Base-by-base conservation (phyloP, 2,113 vertebrate genomes). In the Upupa epops region DNA sequence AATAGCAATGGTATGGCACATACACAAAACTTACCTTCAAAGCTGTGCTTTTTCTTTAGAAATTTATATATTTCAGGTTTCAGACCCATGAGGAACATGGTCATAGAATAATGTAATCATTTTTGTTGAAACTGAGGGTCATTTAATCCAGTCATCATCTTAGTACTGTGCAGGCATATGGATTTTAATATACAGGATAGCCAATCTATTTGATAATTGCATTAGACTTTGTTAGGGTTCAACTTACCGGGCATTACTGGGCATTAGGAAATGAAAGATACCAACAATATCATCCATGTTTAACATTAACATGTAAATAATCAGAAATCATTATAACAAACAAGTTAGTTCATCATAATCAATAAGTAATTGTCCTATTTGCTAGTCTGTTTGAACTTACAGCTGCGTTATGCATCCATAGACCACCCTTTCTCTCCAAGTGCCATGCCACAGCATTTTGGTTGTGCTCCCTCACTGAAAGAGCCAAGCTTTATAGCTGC, bases 401-500 rank as follows among this genome's bases (percentile, higher is more conserved):
- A 1, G 68, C 37, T 88, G 88, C 13, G 29, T 70, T 69, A 31
- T 40, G 6, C 34, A 52, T 17, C 28, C 37, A 31, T 6, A 83
- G 55, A 24, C 8, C n/a, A 59, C 65, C 19, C 59, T 88, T 90
- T 28, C 15, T 78, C 40, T 75, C 26, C 29, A 45, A 73, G 17
- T 66, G 32, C 45, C 37, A 42, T 69, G 46, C 20, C 66, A n/a
- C 54, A 78, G 46, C 32, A 82, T 45, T 90, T 83, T 61, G 40
- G 8, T 83, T 90, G 36, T 86, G 31, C n/a, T 93, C 34, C 32
- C 59, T 68, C 20, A 55, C 28, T 78, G 45, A 40, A 29, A 78
- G 24, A 86, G n/a, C 26, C 77, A 89, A 93, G 20, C 16, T 81
- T 32, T 88, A 83, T 60, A 83, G 73, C 70, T 90, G 83, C 71